Conservation (phyloP, 1,140 invertebrate genomes). For the Epicauta chinensis region DNA sequence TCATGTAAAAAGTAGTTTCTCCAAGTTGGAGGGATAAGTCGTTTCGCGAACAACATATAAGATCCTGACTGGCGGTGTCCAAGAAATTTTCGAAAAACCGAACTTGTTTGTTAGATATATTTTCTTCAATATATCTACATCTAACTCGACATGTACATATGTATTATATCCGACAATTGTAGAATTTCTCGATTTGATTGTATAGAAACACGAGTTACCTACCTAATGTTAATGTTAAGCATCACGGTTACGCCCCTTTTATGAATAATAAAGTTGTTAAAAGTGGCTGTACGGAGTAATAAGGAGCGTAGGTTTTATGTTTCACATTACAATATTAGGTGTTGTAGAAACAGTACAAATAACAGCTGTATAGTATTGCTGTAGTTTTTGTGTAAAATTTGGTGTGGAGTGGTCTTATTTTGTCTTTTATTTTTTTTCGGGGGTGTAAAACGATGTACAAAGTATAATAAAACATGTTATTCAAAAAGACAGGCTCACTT, state of each 20-base stretch:
- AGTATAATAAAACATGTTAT: slow-evolving; percentile 19
- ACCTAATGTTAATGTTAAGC: slow-evolving; percentile 14
- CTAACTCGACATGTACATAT: too few relatives aligned
- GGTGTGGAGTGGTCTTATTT: neutral
- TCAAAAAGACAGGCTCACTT: slow-evolving; percentile 17
- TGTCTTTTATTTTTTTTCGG: neutral
- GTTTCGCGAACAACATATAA: slow-evolving; percentile 1
- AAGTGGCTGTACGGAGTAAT: slow-evolving; percentile 9
- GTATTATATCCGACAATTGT: too few relatives aligned
- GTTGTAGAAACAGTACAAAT: slow-evolving; percentile 15
- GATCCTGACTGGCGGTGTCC: too few relatives aligned
- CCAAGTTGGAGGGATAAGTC: slow-evolving; percentile 32
- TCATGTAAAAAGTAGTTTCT: slow-evolving; percentile 37
- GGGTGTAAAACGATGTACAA: slow-evolving; percentile 14
- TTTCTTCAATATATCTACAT: too few relatives aligned
- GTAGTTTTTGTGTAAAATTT: slow-evolving; percentile 14
- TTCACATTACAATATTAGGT: slow-evolving; percentile 20
- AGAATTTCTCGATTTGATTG: too few relatives aligned
- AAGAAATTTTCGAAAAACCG: too few relatives aligned
- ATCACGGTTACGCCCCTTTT: slow-evolving; percentile 8
- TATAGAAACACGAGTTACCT: too few relatives aligned
- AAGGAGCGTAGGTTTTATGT: slow-evolving; percentile 12
- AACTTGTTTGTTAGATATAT: too few relatives aligned
- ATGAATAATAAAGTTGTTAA: slow-evolving; percentile 21
- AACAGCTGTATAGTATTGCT: slow-evolving; percentile 16